Evolutionary conservation across 2,113 vertebrate genomes (phyloP), one percentile per base, ranked within the genome.

Genomic region (Aplodontia rufa): DNA sequence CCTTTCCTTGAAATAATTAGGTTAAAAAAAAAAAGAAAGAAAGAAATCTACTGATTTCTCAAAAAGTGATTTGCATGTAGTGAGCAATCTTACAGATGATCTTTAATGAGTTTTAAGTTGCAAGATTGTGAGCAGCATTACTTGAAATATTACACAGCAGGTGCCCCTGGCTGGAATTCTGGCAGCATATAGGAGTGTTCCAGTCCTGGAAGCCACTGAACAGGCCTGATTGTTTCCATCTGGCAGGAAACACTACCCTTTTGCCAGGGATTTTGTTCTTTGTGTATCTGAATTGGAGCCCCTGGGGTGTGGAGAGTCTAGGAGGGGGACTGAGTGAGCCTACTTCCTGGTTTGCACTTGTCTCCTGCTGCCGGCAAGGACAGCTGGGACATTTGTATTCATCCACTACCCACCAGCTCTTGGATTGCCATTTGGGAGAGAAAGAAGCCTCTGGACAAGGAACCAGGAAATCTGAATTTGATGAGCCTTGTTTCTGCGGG

Each of bases 91-190:
- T 79, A 32, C 42, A 76, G 87, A 53, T 95, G 47, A 40, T 78
- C 8, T 81, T 86, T 81, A 84, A 93, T 93, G 92, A 95, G 83
- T 68, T 94, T 86, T 79, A 89, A 64, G 53, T 92, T 95, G 64
- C 20, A 42, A 80, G 85, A 47, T 78, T 68, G 5, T 93, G 47
- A 96, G 13, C 30, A 85, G n/a, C 72, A 64, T 94, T 93, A 95
- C 81, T 96, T 76, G 16, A 92, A 90, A 83, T 87, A 75, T 3
- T 58, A 51, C 76, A 37, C 62, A 93, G 93, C 88, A 91, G 82
- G 91, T 87, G 74, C 58, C 68, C 58, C 62, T 81, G n/a, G 89
- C 86, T 86, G 93, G 94, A 96, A 84, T 94, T 81, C 81, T 79
- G 37, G 55, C 60, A 58, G 20, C 87, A 82, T 96, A 96, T 42